phyloP scores from a whole-genome alignment of 2,113 vertebrate genomes.

The Rattus rattus region DNA sequence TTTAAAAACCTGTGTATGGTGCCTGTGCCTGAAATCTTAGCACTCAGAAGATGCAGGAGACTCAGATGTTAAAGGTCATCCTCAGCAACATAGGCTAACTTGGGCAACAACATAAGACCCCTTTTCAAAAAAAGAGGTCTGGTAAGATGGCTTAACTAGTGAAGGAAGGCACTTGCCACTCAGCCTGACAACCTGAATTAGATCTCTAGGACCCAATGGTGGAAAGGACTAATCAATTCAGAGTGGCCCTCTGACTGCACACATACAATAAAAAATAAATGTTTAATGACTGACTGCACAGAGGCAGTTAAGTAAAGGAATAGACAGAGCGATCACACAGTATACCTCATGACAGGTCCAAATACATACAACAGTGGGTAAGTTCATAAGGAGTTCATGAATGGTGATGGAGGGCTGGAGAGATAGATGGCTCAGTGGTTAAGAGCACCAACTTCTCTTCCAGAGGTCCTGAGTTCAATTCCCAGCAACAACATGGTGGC shows the following conservation, averaged over 20 bases:
- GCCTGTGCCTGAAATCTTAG: too few relatives aligned
- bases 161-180: neutral
- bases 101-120: neutral
- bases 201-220: neutral
- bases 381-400: conserved; percentile 20
- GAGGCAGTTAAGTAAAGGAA: neutral
- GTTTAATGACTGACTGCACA: neutral
- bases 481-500: too few relatives aligned
- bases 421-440: too few relatives aligned
- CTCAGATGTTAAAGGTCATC: neutral
- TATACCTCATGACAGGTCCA: neutral
- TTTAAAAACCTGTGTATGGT: neutral
- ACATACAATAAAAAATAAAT: neutral
- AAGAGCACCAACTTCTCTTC: too few relatives aligned
- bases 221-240: neutral
- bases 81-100: neutral
- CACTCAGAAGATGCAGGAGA: neutral
- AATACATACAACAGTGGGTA: neutral
- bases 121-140: neutral
- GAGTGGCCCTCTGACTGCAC: neutral
- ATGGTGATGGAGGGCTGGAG: neutral
- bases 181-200: neutral
- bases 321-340: neutral
- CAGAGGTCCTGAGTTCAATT: too few relatives aligned
- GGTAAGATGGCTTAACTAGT: neutral